Conservation (phyloP, 2,888 invertebrate genomes). For the Meiosimyza decipiens region DNA sequence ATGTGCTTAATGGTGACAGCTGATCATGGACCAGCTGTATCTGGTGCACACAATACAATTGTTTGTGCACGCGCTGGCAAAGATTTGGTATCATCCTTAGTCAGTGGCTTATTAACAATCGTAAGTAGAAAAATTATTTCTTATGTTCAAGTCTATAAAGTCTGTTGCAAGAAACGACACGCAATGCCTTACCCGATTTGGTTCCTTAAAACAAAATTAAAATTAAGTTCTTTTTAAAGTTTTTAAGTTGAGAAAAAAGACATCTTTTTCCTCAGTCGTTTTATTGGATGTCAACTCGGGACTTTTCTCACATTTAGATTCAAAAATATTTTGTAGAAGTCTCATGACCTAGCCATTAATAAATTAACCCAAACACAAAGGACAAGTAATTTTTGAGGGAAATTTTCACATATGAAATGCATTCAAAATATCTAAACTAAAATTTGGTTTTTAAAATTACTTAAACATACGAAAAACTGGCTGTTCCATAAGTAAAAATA, state of each 20-base stretch:
- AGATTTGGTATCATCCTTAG: constrained; percentile 94
- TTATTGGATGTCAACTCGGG: no score
- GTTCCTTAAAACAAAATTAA: no score
- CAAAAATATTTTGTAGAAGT: no score
- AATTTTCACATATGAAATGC: not conserved
- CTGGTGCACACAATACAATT: constrained; percentile 98
- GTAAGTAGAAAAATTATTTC: constrained; percentile 70
- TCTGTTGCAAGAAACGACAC: no score
- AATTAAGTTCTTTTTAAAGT: no score
- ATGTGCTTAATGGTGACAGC: constrained; percentile 99
- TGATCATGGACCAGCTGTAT: constrained; percentile 98
- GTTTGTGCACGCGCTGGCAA: constrained; percentile 97
- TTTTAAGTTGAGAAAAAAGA: no score
- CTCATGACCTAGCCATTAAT: no score
- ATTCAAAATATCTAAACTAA: not conserved
- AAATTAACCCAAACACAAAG: no score
- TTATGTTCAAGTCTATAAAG: not conserved
- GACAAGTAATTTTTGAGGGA: no score
- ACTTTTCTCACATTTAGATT: no score
- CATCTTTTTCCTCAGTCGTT: no score
- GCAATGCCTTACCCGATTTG: no score
- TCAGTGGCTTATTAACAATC: constrained; percentile 96
- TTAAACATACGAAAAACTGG: not conserved
- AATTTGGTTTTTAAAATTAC: not conserved
- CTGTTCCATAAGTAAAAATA: not conserved